Evolutionary conservation across 2,888 invertebrate genomes (phyloP), one percentile per base, ranked within the genome.

Genomic region (Malacosoma neustria): DNA sequence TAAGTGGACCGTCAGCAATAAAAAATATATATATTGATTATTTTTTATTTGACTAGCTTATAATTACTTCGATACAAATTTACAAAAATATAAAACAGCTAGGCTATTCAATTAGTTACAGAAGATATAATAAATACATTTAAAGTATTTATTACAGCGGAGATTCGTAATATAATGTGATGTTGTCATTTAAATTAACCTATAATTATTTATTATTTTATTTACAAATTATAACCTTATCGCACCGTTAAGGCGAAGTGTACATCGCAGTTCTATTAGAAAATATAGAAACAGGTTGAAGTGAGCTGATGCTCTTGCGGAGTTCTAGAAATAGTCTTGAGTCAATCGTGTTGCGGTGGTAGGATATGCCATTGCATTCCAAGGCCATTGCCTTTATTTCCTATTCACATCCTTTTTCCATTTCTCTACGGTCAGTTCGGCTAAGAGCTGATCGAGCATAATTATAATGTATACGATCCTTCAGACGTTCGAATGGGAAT

Each of bases 11-110:
- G n/a, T n/a, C n/a, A n/a, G n/a, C n/a, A n/a, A 57, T 60, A 40
- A 35, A 49, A 42, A 43, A 37, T 42, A 6, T 38, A 34, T 34
- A 33, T 37, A 52, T 51, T 46, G 54, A 43, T 52, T 51, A 36
- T 37, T 34, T 30, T 57, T 76, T 77, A 76, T 77, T 72, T 77
- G 74, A 75, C 76, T 76, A 75, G 72, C 71, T 73, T 70, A 69
- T 39, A 49, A 58, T 59, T 58, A 58, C 40, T 57, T 39, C 41
- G 45, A 51, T 60, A 65, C 61, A 66, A 71, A 71, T 73, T 65
- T 74, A 73, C 64, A 75, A 79, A 74, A 74, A 68, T 75, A 75
- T 57, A 70, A 75, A 76, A 72, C 59, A 48, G 22, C 22, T 22
- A 22, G 9, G 22, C 48, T 34, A 40, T 36, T 40, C 38, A 29